Evolutionary conservation across 2,797 vertebrate genomes (phyloP).

Genomic region (Nasua narica): DNA sequence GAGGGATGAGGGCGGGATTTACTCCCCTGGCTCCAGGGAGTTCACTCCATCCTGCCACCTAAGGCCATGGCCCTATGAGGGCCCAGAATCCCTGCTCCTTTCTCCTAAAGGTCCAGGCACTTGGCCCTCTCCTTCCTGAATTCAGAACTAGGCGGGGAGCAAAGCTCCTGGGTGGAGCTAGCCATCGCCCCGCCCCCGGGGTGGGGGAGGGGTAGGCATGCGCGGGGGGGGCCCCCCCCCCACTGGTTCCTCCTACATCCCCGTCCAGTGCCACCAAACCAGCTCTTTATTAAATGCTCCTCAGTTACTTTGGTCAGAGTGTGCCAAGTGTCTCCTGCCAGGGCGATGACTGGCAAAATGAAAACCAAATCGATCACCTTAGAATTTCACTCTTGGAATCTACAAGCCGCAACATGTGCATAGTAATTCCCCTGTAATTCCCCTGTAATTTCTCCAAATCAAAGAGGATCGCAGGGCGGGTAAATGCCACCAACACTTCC

Average conservation of each 20-base stretch:
- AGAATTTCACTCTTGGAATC: constrained; percentile 31
- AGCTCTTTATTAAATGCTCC: neutral
- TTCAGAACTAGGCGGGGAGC: no score
- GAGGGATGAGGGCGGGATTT: no score
- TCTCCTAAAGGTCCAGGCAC: neutral
- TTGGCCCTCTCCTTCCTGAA: neutral
- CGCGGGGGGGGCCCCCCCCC: no score
- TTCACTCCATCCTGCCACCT: neutral
- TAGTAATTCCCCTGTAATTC: neutral
- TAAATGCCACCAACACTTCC: neutral
- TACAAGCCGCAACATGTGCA: neutral
- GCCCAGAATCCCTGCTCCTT: neutral
- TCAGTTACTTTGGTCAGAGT: neutral
- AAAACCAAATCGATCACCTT: constrained; percentile 13
- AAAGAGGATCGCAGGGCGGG: neutral
- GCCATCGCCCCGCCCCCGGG: no score
- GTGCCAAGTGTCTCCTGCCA: constrained; percentile 21
- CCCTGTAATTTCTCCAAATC: neutral
- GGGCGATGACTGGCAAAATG: neutral
- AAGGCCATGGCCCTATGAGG: neutral
- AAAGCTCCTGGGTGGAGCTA: no score
- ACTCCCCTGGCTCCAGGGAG: neutral
- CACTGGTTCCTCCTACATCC: neutral
- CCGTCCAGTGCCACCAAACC: neutral
- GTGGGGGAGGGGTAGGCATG: fast-evolving